Base-by-base conservation (phyloP, 2,888 invertebrate species). In the Platycheirus rosarum region DNA sequence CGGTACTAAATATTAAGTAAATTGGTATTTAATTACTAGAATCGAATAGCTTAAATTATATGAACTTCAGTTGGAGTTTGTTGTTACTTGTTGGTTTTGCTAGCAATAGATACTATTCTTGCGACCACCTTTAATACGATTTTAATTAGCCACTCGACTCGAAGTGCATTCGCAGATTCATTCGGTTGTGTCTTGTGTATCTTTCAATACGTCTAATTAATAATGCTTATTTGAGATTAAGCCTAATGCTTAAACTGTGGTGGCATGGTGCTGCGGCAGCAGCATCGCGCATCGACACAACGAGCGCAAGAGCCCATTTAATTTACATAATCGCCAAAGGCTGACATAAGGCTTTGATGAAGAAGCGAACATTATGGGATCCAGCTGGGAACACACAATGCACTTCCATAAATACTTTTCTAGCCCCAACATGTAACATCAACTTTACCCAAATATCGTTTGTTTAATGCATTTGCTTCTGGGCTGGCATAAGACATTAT, bases 201-300 rank as follows among this genome's bases (percentile, higher is more conserved):
- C 62, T 55, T 60, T 71, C 68, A 77, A 57, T 57, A 73, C 68
- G 44, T 77, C 77, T 73, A 82, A 82, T 82, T 82, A 77, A 82
- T 82, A 82, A 77, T 63, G 82, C 77, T 82, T 77, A 82, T 77
- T 73, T 18, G 55, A 77, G 77, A 77, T 77, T 82, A 82, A n/a
- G 55, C 42, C 42, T 71, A 82, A 77, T 82, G 51, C 71, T 23
- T 42, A 49, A 49, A 70, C 53, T 53, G 55, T 16, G 35, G 13
- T 55, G 20, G 53, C 16, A 2, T n/a, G 4, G 13, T 5, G 1
- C 14, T 5, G 32, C 18, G 7, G 4, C 1, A 20, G 29, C 14
- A 3, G 6, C 13, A 7, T n/a, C n/a, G 55, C 23, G 2, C 35
- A 37, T 32, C 2, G 18, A 9, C 1, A 23, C 66, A 57, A n/a